These are phyloP conservation scores for Cassiopea andromeda DNA, from an alignment of 30 jellyfish, hydroid and myxozoan species.

Conservation along the genomic window DNA sequence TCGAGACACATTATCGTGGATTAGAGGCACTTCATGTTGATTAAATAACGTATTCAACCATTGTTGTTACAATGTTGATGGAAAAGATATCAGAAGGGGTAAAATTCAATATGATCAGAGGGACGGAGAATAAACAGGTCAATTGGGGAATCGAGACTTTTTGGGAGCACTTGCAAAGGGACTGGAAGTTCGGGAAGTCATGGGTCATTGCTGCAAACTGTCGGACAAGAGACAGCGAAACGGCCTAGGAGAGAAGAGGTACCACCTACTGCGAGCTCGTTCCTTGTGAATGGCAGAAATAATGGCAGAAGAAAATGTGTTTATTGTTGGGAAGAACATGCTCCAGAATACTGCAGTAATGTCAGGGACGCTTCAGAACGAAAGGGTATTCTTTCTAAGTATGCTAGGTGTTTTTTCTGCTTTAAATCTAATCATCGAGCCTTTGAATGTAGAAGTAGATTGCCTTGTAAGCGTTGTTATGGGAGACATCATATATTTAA, in stretches of 20 bases:
- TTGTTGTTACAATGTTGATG: constrained; percentile 44
- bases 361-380: neutral
- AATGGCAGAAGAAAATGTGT: neutral
- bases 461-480: no score
- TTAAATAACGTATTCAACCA: neutral
- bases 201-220: neutral
- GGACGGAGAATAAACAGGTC: neutral
- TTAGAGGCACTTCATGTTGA: constrained; percentile 27
- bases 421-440: neutral
- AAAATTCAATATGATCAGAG: constrained; percentile 25
- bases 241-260: neutral
- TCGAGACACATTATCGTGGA: constrained; percentile 32
- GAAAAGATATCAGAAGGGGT: constrained; percentile 12
- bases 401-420: neutral
- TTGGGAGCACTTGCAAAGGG: neutral
- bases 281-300: neutral
- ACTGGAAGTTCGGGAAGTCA: neutral
- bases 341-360: constrained; percentile 3
- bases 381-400: neutral
- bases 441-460: neutral
- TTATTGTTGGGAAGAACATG: neutral
- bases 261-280: neutral
- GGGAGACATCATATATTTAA: no score
- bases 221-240: neutral
- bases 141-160: constrained; percentile 9